Percentiles rank a stretch among this genome's conserved stretches.
These are phyloP conservation scores for Chaetura pelagica DNA, from an alignment of 2,113 vertebrate genomes.

Conservation along the genomic window DNA sequence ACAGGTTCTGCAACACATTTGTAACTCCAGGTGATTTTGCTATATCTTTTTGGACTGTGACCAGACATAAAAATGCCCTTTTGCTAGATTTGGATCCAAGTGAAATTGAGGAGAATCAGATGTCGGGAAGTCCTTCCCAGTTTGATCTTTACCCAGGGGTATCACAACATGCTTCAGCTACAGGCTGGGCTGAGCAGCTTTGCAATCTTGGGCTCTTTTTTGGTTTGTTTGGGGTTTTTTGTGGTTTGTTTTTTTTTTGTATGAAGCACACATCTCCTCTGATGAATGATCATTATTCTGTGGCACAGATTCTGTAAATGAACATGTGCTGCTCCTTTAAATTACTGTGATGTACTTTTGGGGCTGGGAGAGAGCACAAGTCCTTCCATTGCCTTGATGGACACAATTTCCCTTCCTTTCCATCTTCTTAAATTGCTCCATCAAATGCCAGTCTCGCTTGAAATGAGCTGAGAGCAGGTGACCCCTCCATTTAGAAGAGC, in stretches of 20 bases:
- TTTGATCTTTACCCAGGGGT: conserved; percentile 39
- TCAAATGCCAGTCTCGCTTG: background rate
- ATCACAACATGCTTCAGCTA: background rate
- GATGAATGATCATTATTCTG: background rate
- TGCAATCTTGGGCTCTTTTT: background rate
- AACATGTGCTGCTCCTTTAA: background rate
- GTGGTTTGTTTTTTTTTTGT: background rate
- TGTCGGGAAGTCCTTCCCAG: conserved; percentile 8
- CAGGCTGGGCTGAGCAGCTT: background rate
- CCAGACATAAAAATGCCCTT: conserved; percentile 40
- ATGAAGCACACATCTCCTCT: background rate
- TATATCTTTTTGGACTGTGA: conserved; percentile 40
- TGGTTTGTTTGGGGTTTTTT: background rate
- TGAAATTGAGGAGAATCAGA: conserved; percentile 47
- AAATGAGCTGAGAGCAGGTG: background rate
- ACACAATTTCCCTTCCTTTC: background rate
- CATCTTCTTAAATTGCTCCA: background rate
- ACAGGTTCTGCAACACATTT: conserved; percentile 74
- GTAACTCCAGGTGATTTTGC: conserved; percentile 64
- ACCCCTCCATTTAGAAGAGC: background rate
- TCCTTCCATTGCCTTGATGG: background rate
- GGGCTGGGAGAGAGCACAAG: background rate
- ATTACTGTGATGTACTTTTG: background rate
- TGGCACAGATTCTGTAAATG: background rate
- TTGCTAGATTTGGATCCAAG: conserved; percentile 49